Base-by-base conservation (phyloP, 1,140 invertebrate genomes). In the Radopholus similis region DNA sequence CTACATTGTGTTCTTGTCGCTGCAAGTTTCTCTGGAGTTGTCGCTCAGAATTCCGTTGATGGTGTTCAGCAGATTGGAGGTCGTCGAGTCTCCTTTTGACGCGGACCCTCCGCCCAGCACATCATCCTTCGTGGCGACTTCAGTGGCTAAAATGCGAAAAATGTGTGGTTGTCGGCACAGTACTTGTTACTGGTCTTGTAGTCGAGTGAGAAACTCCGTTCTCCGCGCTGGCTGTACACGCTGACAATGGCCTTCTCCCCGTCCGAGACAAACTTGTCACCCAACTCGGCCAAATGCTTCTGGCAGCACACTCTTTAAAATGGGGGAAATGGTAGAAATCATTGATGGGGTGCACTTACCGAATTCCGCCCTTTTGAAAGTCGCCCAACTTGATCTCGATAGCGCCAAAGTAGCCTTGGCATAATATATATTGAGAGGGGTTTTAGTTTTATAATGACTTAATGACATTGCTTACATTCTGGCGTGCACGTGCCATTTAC, bases 341-440 rank as follows among this genome's bases (percentile, higher is more conserved):
- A n/a, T n/a, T 42, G 11, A 1, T 42, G 38, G 11, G 11, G 18
- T 42, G 11, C 38, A 42, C 21, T 28, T 35, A 64, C 18, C 70
- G 66, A 32, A 70, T 53, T 15, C 70, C 70, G 21, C 72, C 67
- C 66, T 37, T 73, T 62, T 51, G 34, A 13, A 74, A 42, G 30
- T 72, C 53, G 30, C 76, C 70, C 23, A 73, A 49, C 40, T 72
- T 72, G 21, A 72, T 73, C 40, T 72, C 70, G 34, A 64, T 23
- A 23, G 73, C 69, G 0, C 70, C 70, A 28, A 75, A 72, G 18
- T 77, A 71, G 40, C 38, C 38, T 42, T 1, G 18, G 18, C 11
- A 1, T n/a, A 18, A 1, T 2, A 18, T 42, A 42, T 42, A 13
- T 42, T n/a, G 11, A 18, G 38, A n/a, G n/a, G 38, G 38, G 38